Evolutionary conservation across 2,113 vertebrate genomes (phyloP).

Genomic region (Chlorocebus sabaeus): DNA sequence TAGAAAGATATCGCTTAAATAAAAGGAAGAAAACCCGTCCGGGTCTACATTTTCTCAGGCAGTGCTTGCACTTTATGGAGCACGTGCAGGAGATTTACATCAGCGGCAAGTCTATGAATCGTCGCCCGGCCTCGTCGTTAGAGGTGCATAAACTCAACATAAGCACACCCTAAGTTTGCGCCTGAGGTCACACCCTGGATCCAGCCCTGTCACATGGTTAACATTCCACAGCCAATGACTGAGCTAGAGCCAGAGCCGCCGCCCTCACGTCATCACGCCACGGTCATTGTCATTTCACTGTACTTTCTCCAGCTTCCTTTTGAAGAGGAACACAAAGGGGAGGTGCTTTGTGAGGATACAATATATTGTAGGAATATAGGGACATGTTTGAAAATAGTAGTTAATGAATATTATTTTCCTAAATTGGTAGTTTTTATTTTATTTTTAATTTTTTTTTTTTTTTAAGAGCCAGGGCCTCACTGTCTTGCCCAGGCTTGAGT

Average conservation of each 20-base stretch:
- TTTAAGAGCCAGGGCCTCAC: no score
- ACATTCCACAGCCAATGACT: background rate
- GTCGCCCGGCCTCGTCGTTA: background rate
- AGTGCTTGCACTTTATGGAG: background rate
- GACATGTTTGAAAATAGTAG: background rate
- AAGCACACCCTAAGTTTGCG: background rate
- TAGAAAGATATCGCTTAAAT: background rate
- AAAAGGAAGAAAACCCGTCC: background rate
- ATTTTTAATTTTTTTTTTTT: no score
- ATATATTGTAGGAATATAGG: background rate
- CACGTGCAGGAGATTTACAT: background rate
- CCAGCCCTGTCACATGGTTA: background rate
- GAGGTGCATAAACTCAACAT: background rate
- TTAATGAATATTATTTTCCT: background rate
- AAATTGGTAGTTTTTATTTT: background rate
- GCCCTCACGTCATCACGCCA: background rate
- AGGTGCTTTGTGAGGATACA: background rate
- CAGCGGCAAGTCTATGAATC: background rate
- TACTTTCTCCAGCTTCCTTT: background rate
- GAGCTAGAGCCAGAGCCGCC: background rate
- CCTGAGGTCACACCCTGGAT: background rate
- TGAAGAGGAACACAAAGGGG: background rate
- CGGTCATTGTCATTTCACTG: background rate
- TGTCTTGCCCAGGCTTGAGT: no score
- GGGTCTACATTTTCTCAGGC: background rate